Percentiles rank a stretch among this genome's conserved stretches.
Evolutionary conservation across 2,797 vertebrate species (phyloP).

Genomic region (Macroramphosus scolopax): DNA sequence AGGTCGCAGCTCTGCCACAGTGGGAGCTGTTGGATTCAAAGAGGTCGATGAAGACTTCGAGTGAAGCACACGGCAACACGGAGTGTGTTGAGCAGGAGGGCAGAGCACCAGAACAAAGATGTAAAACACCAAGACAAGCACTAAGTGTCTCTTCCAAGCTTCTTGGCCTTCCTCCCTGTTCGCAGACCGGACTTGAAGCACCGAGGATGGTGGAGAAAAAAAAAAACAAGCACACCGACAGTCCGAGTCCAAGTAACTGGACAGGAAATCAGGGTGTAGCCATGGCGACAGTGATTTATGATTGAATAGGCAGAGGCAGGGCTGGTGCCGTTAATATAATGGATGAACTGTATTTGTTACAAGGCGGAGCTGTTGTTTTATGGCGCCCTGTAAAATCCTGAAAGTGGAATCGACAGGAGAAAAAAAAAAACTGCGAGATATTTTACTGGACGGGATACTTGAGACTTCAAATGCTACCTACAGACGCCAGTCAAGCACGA

Average conservation of each 20-base stretch:
- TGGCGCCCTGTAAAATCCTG: conserved; percentile 67
- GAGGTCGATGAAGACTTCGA: conserved; percentile 46
- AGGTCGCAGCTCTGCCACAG: conserved; percentile 17
- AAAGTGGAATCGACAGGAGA: conserved; percentile 44
- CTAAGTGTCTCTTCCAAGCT: conserved; percentile 65
- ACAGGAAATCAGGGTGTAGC: conserved; percentile 61
- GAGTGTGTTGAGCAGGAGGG: conserved; percentile 30
- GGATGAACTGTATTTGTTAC: conserved; percentile 81
- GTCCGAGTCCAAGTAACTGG: conserved; percentile 39
- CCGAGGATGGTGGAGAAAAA: conserved; percentile 23
- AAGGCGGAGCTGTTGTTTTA: conserved; percentile 84
- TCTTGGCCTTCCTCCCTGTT: conserved; percentile 57
- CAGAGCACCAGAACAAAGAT: conserved; percentile 49
- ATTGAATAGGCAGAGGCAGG: conserved; percentile 46
- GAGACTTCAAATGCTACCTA: conserved; percentile 76
- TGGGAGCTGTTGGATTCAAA: conserved; percentile 46
- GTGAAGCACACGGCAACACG: conserved; percentile 48
- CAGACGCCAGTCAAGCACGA: conserved; percentile 48
- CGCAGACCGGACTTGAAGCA: conserved; percentile 51
- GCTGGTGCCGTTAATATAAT: conserved; percentile 49
- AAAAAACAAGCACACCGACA: conserved; percentile 53
- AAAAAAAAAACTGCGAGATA: conserved; percentile 57
- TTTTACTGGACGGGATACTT: conserved; percentile 63
- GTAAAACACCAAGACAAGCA: conserved; percentile 55
- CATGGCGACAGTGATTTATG: conserved; percentile 37